Conservation (phyloP, 2,888 invertebrate genomes). For the Oligia latruncula region DNA sequence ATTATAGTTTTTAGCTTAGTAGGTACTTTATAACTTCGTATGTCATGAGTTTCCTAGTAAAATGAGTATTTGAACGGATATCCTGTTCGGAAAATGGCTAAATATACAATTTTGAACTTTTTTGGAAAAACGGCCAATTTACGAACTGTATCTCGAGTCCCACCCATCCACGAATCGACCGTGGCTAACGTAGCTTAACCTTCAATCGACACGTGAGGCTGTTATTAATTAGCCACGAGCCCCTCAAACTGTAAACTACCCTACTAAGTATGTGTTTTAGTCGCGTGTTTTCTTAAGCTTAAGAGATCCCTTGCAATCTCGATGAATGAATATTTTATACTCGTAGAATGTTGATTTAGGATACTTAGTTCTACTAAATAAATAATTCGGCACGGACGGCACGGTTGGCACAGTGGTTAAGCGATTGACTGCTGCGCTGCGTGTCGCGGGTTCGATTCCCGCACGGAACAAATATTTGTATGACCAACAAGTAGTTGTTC, state of each 20-base stretch:
- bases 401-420: no score
- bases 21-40: not conserved
- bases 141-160: not conserved
- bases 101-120: not conserved
- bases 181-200: not conserved
- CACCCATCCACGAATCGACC: not conserved
- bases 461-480: no score
- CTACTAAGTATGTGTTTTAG: not conserved
- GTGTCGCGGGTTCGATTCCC: no score
- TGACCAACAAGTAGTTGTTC: no score
- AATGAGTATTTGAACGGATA: not conserved
- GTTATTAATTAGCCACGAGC: not conserved
- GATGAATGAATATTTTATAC: conserved; percentile 18
- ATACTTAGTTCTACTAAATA: conserved; percentile 3
- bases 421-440: no score
- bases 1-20: not conserved
- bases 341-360: conserved; percentile 24
- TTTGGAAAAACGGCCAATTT: not conserved
- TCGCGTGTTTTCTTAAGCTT: conserved; percentile 1
- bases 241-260: not conserved
- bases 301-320: conserved; percentile 9
- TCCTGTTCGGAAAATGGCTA: not conserved
- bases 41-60: not conserved
- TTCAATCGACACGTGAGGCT: not conserved
- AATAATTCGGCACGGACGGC: not conserved